Percentiles rank a stretch among this genome's conserved stretches.
Evolutionary conservation across 1,140 invertebrate species (phyloP).

Genomic region (Chelonus insularis): DNA sequence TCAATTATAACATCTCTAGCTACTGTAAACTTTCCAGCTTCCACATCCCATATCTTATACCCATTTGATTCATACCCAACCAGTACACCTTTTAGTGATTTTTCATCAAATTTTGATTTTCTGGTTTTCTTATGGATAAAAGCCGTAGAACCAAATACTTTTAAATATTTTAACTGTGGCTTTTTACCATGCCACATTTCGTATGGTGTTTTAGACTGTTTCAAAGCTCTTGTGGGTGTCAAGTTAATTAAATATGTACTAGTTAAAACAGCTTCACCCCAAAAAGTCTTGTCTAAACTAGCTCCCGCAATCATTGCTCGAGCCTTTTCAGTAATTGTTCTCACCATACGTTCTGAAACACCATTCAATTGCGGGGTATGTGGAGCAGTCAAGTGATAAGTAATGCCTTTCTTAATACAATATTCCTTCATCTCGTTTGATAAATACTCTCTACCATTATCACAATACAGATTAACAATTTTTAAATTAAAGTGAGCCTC

Average conservation of each 20-base stretch:
- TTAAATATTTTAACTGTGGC: constrained; percentile 54
- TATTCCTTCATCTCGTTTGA: constrained; percentile 16
- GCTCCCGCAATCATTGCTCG: constrained; percentile 44
- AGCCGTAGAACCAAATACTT: constrained; percentile 56
- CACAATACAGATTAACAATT: constrained; percentile 6
- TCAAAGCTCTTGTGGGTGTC: constrained; percentile 48
- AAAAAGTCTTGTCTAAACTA: constrained; percentile 41
- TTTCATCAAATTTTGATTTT: constrained; percentile 52
- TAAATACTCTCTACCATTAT: constrained; percentile 16
- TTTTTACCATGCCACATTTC: constrained; percentile 58
- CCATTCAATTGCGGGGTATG: constrained; percentile 15
- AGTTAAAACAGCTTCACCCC: constrained; percentile 52
- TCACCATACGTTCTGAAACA: constrained; percentile 50
- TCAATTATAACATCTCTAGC: constrained; percentile 46
- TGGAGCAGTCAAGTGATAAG: constrained; percentile 16
- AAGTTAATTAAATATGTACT: constrained; percentile 29
- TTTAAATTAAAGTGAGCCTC: constrained; percentile 7
- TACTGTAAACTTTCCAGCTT: constrained; percentile 42
- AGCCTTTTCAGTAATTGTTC: constrained; percentile 53
- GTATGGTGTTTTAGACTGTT: constrained; percentile 50
- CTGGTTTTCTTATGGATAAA: constrained; percentile 51
- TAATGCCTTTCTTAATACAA: constrained; percentile 20
- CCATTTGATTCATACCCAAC: constrained; percentile 55
- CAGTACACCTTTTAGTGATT: constrained; percentile 50
- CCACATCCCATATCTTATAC: constrained; percentile 50